Percentiles rank a stretch among this genome's conserved stretches.
These are phyloP conservation scores for Rhabdomys dilectus DNA, from an alignment of 2,113 vertebrate genomes.

Conservation along the genomic window DNA sequence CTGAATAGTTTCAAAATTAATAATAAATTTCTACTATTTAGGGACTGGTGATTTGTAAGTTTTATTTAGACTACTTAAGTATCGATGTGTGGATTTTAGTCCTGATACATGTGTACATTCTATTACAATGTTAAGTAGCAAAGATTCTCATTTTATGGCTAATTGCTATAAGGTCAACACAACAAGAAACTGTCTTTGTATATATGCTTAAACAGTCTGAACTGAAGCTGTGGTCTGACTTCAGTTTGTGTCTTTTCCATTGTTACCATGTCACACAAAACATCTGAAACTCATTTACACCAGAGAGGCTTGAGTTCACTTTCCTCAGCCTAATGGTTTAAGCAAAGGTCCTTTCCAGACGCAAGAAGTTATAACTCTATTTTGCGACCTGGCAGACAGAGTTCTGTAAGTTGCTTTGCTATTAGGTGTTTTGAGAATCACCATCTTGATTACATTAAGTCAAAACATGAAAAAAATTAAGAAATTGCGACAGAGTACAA, in stretches of 20 bases:
- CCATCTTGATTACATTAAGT: conserved; percentile 22
- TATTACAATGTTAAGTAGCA: background rate
- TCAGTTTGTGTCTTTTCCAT: background rate
- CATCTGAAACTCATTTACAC: background rate
- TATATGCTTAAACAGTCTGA: background rate
- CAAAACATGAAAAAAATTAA: conserved; percentile 22
- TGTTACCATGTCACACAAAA: background rate
- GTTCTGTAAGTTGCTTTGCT: background rate
- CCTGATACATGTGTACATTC: background rate
- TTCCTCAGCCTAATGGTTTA: background rate
- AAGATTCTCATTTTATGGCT: background rate
- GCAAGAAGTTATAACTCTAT: background rate
- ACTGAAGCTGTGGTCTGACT: background rate
- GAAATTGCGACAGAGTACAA: background rate
- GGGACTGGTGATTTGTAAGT: background rate
- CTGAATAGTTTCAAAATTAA: background rate
- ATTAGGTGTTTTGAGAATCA: background rate
- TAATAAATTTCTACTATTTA: background rate
- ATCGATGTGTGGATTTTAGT: background rate
- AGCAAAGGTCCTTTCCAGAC: background rate
- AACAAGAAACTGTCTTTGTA: background rate
- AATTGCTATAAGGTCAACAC: background rate
- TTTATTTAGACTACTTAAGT: background rate
- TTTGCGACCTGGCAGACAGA: background rate
- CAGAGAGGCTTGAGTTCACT: background rate